phyloP scores from a whole-genome alignment of 2,113 vertebrate genomes.

The Tupaia chinensis region DNA sequence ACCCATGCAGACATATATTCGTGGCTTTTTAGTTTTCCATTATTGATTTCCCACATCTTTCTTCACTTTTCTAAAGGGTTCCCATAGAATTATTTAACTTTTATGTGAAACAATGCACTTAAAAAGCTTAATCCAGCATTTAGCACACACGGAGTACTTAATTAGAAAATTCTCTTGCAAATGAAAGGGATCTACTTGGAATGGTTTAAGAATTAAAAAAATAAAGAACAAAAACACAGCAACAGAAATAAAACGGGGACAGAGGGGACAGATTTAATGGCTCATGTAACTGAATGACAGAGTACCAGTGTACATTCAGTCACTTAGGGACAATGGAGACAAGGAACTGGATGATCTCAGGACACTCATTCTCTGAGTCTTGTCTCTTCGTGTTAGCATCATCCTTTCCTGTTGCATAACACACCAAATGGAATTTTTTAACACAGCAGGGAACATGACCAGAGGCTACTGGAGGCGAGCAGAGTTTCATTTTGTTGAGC shows the following conservation, averaged over 20 bases:
- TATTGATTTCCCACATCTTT: background rate
- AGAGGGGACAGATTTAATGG: background rate
- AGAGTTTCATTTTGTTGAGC: background rate
- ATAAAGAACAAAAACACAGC: background rate
- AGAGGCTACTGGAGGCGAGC: background rate
- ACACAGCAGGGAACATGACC: background rate
- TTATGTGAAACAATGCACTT: background rate
- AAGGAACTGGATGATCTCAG: background rate
- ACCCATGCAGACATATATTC: background rate
- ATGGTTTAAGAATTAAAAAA: background rate
- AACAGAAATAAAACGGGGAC: too few relatives aligned
- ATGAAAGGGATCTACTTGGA: background rate
- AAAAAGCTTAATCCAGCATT: background rate
- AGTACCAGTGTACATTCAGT: background rate
- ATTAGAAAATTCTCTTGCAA: background rate
- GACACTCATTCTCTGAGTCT: background rate
- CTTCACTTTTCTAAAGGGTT: background rate
- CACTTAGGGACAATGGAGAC: background rate
- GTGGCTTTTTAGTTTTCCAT: background rate
- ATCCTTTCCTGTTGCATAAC: background rate
- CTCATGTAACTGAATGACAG: background rate
- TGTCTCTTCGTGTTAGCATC: background rate
- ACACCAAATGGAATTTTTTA: background rate
- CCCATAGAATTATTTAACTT: background rate
- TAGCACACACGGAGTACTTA: background rate